phyloP scores from a whole-genome alignment of 2,888 invertebrate genomes.

The Disparrhopalites patrizii region DNA sequence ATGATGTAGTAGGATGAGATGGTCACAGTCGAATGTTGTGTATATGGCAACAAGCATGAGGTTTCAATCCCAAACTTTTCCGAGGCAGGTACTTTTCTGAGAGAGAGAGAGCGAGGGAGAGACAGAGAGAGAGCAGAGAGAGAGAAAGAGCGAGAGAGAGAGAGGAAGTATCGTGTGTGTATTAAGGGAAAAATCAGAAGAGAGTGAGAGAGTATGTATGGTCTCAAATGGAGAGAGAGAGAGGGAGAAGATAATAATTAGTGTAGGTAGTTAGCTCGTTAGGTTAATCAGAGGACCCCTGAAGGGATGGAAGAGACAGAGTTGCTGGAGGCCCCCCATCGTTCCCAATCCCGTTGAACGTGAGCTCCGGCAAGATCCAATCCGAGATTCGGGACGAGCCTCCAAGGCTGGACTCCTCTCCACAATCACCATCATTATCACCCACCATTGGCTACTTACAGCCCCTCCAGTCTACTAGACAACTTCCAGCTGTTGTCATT shows the following conservation, averaged over 20 bases:
- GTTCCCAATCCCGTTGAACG: slow-evolving; percentile 30
- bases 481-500: slow-evolving; percentile 4
- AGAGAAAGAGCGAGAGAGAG: too few relatives aligned
- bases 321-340: slow-evolving; percentile 27
- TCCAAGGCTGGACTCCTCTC: slow-evolving; percentile 30
- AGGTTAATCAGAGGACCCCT: slow-evolving; percentile 49
- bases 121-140: too few relatives aligned
- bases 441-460: slow-evolving; percentile 35
- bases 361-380: slow-evolving; percentile 28
- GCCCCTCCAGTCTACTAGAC: slow-evolving; percentile 13
- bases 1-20: not conserved
- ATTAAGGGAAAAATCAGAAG: too few relatives aligned
- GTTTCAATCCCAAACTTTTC: too few relatives aligned
- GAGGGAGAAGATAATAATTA: slow-evolving; percentile 46
- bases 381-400: slow-evolving; percentile 35
- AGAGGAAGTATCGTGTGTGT: too few relatives aligned
- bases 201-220: not conserved
- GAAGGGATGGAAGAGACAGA: slow-evolving; percentile 37
- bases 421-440: slow-evolving; percentile 26
- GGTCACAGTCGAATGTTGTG: slow-evolving; percentile 2
- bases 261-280: slow-evolving; percentile 49
- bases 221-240: not conserved
- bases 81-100: too few relatives aligned
- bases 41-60: not conserved
- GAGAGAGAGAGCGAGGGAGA: too few relatives aligned